Conservation (phyloP, 2,888 invertebrate species). For the Crossocerus cetratus region DNA sequence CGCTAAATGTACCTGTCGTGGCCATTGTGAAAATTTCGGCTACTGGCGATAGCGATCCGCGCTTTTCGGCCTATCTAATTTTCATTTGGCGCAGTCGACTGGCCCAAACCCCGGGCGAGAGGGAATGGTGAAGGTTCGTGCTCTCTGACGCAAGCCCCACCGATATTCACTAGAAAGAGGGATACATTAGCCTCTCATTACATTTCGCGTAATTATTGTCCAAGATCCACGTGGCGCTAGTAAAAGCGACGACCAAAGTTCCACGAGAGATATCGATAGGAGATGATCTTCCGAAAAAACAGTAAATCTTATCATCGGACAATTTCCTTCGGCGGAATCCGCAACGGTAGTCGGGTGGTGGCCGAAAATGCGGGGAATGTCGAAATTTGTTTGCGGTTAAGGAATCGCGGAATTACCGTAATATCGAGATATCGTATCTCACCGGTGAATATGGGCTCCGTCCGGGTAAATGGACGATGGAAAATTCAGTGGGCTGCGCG, state of each 20-base stretch:
- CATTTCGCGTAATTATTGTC: no score
- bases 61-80: conserved; percentile 52
- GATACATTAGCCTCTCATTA: no score
- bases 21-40: conserved; percentile 57
- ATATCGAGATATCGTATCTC: conserved; percentile 31
- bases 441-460: conserved; percentile 33
- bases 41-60: conserved; percentile 14
- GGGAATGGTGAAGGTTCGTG: no score
- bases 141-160: no score
- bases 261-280: no score
- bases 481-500: conserved; percentile 27
- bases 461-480: conserved; percentile 33
- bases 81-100: conserved; percentile 42
- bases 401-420: conserved; percentile 14
- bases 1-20: conserved; percentile 57
- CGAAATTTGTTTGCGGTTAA: conserved; percentile 18
- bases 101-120: neutral
- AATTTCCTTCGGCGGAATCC: conserved; percentile 5
- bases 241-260: no score
- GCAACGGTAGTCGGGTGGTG: no score
- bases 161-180: no score
- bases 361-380: no score
- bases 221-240: no score
- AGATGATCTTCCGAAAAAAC: neutral
- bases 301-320: conserved; percentile 3